A percentile compares a stretch with the other conserved stretches of the same genome.
These are phyloP conservation scores for Penaeus chinensis DNA, from an alignment of 1,140 invertebrate species.

Conservation along the genomic window DNA sequence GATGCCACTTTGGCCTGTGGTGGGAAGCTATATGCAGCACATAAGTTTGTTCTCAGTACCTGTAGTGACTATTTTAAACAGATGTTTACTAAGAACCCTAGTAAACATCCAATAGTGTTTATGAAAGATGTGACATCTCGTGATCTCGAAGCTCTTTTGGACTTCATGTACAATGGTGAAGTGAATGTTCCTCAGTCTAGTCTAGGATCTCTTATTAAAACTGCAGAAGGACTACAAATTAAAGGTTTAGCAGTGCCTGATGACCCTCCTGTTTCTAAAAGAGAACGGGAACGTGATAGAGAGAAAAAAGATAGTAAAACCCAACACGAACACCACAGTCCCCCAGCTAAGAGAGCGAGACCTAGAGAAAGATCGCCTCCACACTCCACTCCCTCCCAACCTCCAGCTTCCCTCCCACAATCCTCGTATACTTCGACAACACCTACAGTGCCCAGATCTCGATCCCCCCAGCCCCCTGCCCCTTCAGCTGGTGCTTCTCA, in stretches of 20 bases:
- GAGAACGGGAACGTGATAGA: constrained; percentile 52
- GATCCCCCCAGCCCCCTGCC: constrained; percentile 42
- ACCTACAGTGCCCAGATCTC: constrained; percentile 44
- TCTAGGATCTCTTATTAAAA: constrained; percentile 64
- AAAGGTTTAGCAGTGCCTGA: constrained; percentile 64
- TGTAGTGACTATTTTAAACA: constrained; percentile 90
- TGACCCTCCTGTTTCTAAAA: constrained; percentile 61
- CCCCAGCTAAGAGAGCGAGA: constrained; percentile 61
- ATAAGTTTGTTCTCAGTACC: constrained; percentile 75
- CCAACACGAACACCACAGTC: constrained; percentile 55
- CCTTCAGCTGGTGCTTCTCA: constrained; percentile 42
- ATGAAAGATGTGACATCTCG: constrained; percentile 86
- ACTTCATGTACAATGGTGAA: constrained; percentile 96
- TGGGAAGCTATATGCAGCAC: constrained; percentile 63
- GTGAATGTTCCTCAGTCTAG: constrained; percentile 87
- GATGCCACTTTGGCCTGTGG: constrained; percentile 64
- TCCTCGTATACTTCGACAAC: constrained; percentile 28
- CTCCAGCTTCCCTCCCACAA: constrained; percentile 16
- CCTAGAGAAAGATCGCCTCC: constrained; percentile 58
- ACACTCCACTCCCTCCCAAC: constrained; percentile 38
- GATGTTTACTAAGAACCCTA: constrained; percentile 88
- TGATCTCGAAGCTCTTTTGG: constrained; percentile 86
- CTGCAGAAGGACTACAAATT: constrained; percentile 64
- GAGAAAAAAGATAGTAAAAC: constrained; percentile 54
- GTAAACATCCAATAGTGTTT: constrained; percentile 86